These are phyloP conservation scores for Dissostichus mawsoni DNA, from an alignment of 2,113 vertebrate species.

Conservation along the genomic window DNA sequence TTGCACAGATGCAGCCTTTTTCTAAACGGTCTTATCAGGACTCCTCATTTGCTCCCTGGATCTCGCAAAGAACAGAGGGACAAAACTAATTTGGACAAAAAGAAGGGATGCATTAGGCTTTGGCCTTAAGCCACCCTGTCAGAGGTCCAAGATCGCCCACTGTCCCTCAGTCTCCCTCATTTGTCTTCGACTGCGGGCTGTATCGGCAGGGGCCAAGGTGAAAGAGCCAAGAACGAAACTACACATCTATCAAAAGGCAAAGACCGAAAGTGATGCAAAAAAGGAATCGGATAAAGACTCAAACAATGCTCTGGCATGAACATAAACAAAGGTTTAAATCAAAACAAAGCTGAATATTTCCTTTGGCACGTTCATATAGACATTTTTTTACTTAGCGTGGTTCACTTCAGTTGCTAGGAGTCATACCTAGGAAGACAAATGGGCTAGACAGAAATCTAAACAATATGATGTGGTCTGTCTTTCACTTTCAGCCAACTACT, in stretches of 20 bases:
- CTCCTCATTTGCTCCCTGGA: constrained; percentile 49
- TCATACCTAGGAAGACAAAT: constrained; percentile 24
- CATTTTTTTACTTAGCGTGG: background rate
- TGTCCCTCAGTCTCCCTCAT: constrained; percentile 59
- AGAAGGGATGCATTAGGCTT: constrained; percentile 79
- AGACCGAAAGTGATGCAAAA: constrained; percentile 22
- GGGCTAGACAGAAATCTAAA: constrained; percentile 12
- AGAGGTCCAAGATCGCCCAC: constrained; percentile 63
- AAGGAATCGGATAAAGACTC: constrained; percentile 23
- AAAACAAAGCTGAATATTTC: constrained; percentile 24
- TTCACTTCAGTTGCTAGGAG: constrained; percentile 15
- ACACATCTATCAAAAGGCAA: constrained; percentile 27
- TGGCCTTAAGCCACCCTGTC: constrained; percentile 86
- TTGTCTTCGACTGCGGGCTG: constrained; percentile 60
- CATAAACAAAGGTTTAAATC: constrained; percentile 1
- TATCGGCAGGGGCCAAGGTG: constrained; percentile 65
- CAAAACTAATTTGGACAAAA: constrained; percentile 74
- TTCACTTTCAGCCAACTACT: constrained; percentile 72
- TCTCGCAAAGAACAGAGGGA: constrained; percentile 48
- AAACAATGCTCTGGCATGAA: constrained; percentile 15
- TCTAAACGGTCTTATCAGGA: constrained; percentile 55
- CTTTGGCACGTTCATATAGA: constrained; percentile 6
- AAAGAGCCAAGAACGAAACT: constrained; percentile 53
- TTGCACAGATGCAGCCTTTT: constrained; percentile 42
- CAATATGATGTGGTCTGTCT: constrained; percentile 66